These are phyloP conservation scores for Neoascia interrupta DNA, from an alignment of 2,888 invertebrate species.

Conservation along the genomic window DNA sequence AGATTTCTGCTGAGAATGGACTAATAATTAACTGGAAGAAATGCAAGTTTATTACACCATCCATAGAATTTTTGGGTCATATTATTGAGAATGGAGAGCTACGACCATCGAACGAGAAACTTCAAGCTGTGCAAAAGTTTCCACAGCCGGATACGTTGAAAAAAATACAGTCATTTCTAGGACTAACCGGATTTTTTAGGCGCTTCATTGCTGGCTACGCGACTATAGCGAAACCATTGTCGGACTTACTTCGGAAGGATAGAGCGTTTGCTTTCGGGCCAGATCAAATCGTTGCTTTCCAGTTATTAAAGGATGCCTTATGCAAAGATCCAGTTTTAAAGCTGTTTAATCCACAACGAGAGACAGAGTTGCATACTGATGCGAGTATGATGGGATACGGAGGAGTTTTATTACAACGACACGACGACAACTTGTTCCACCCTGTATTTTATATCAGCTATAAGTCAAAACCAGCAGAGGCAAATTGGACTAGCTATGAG, in stretches of 20 bases:
- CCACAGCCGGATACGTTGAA: too few species aligned
- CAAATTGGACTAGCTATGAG: conserved; percentile 64
- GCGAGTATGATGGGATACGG: not conserved
- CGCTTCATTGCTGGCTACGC: not conserved
- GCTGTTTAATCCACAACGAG: not conserved
- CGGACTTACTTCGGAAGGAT: too few species aligned
- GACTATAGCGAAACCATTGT: not conserved
- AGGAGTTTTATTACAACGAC: not conserved
- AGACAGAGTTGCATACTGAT: not conserved
- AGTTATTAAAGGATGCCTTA: not conserved
- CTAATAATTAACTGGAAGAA: too few species aligned
- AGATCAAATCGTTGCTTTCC: too few species aligned
- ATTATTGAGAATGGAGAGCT: too few species aligned
- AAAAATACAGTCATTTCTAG: too few species aligned
- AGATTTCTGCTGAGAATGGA: too few species aligned
- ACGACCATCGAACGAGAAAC: too few species aligned
- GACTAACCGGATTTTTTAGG: conserved; percentile 27
- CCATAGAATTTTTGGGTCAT: too few species aligned
- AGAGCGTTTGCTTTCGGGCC: too few species aligned
- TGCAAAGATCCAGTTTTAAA: not conserved
- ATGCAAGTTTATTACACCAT: too few species aligned
- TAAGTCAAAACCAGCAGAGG: conserved; percentile 58
- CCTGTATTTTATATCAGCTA: not conserved
- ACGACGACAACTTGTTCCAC: not conserved
- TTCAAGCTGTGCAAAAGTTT: too few species aligned